phyloP scores from a whole-genome alignment of 2,888 invertebrate genomes.

The Drosophila basisetae region DNA sequence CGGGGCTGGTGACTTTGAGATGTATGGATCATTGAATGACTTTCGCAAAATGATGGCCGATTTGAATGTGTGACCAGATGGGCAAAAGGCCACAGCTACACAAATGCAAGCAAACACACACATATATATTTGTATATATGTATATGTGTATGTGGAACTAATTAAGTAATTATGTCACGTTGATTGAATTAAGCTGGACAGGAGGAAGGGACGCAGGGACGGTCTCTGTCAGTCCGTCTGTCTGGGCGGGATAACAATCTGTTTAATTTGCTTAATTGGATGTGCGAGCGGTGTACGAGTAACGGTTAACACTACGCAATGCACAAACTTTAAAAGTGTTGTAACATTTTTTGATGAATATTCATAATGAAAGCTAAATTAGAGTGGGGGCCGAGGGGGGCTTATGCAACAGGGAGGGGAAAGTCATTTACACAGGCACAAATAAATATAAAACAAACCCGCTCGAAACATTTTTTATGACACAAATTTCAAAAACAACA shows the following conservation, averaged over 20 bases:
- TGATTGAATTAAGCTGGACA: constrained; percentile 69
- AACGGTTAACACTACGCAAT: constrained; percentile 42
- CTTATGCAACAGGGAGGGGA: not conserved
- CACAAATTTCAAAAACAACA: constrained; percentile 22
- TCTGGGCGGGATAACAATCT: constrained; percentile 75
- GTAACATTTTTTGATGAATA: constrained; percentile 30
- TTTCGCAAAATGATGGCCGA: constrained; percentile 92
- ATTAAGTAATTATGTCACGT: constrained; percentile 76
- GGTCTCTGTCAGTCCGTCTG: constrained; percentile 2
- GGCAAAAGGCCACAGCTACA: not conserved
- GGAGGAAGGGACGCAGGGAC: not conserved
- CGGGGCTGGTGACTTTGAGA: constrained; percentile 88
- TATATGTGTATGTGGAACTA: constrained; percentile 54
- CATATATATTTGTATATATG: not conserved
- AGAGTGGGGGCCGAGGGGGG: not conserved
- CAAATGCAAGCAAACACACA: not conserved
- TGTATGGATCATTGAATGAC: constrained; percentile 90
- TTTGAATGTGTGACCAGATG: constrained; percentile 87
- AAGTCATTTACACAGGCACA: constrained; percentile 2
- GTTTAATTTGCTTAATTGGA: constrained; percentile 80
- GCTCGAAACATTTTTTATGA: constrained; percentile 45
- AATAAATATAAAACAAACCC: constrained; percentile 11
- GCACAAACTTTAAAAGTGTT: constrained; percentile 1
- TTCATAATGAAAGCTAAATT: constrained; percentile 32
- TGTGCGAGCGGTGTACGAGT: constrained; percentile 72